phyloP scores from a whole-genome alignment of 1,140 invertebrate genomes.

The Hyles euphorbiae region DNA sequence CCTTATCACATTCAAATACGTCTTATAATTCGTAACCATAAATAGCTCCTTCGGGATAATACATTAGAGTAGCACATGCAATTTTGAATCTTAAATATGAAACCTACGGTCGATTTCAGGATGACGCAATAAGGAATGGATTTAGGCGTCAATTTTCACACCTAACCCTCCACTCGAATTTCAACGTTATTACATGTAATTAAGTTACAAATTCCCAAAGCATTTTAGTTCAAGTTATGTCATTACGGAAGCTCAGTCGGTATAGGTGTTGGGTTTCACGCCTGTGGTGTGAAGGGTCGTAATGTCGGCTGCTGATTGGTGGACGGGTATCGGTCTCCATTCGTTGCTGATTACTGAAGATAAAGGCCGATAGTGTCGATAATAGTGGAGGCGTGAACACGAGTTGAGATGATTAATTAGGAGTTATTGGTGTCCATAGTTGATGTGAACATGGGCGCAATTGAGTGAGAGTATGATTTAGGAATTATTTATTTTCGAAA shows the following conservation, averaged over 20 bases:
- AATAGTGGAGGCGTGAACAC: not conserved
- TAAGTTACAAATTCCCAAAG: slow-evolving; percentile 25
- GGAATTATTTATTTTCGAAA: too few relatives aligned
- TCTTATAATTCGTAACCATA: slow-evolving; percentile 12
- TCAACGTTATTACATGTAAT: slow-evolving; percentile 6
- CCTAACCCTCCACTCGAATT: slow-evolving; percentile 31
- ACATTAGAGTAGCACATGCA: too few relatives aligned
- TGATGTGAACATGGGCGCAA: not conserved
- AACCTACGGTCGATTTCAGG: too few relatives aligned
- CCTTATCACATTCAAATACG: not conserved
- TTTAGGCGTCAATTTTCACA: slow-evolving; percentile 72
- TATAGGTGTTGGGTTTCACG: slow-evolving; percentile 68
- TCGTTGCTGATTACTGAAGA: not conserved
- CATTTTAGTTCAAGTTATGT: slow-evolving; percentile 16
- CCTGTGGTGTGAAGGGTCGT: slow-evolving; percentile 66
- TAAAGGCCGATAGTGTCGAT: not conserved
- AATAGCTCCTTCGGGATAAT: slow-evolving; percentile 2
- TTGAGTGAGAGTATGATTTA: not conserved
- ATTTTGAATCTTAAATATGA: too few relatives aligned
- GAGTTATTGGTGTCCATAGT: not conserved
- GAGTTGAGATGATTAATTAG: not conserved
- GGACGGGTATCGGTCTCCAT: not conserved
- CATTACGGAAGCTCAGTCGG: slow-evolving; percentile 22
- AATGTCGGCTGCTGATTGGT: slow-evolving; percentile 5
- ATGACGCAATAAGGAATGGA: not conserved